Conservation (phyloP, 2,113 vertebrate species). For the Myodes glareolus region DNA sequence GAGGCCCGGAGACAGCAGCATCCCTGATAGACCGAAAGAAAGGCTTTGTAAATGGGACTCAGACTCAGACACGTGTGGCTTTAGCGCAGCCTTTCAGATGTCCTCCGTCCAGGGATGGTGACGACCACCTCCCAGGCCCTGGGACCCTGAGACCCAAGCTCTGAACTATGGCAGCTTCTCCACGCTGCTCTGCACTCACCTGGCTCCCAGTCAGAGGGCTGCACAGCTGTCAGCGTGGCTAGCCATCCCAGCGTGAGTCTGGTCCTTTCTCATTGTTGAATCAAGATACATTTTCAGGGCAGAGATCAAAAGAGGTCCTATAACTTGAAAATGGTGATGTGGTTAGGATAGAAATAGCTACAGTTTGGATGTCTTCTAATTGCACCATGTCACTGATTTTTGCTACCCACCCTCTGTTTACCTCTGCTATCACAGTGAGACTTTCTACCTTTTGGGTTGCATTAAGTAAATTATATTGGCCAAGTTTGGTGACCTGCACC, state of each 20-base stretch:
- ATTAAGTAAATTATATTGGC: background rate
- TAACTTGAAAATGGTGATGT: background rate
- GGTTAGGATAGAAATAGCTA: background rate
- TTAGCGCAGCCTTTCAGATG: conserved; percentile 44
- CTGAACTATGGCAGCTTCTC: background rate
- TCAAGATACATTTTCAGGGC: background rate
- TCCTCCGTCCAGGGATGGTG: background rate
- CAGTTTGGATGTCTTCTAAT: background rate
- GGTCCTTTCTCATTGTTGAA: conserved; percentile 6
- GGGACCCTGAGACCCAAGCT: background rate
- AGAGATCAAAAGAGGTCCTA: background rate
- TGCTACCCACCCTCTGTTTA: background rate
- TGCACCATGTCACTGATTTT: conserved; percentile 14
- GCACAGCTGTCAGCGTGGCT: background rate
- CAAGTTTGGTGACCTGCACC: background rate
- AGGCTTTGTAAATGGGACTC: background rate
- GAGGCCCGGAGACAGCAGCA: background rate
- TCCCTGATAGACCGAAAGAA: conserved; percentile 10
- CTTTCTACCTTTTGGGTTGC: background rate
- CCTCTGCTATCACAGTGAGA: background rate
- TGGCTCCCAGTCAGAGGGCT: background rate
- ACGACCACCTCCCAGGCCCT: background rate
- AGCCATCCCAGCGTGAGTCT: conserved; percentile 12
- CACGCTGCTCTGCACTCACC: background rate
- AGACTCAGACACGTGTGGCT: background rate